Conservation (phyloP, 1,140 invertebrate species). For the Eurosta solidaginis region DNA sequence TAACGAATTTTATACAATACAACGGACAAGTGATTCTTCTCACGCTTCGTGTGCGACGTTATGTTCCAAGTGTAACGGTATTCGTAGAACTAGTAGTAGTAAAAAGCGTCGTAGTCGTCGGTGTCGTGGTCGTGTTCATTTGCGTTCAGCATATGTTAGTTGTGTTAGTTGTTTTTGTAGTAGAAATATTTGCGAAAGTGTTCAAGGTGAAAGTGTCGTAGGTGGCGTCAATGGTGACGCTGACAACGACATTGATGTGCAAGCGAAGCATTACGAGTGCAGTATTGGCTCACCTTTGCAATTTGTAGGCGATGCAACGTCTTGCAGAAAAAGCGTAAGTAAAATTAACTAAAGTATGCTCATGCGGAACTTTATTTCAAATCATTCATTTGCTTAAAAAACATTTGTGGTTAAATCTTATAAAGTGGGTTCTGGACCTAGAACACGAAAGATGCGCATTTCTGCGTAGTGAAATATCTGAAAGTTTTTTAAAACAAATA, state of each 20-base stretch:
- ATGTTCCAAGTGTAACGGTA: not conserved
- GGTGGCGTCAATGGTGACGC: slow-evolving; percentile 41
- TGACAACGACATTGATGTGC: slow-evolving; percentile 26
- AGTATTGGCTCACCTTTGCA: slow-evolving; percentile 47
- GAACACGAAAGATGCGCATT: not conserved
- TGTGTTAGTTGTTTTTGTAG: not conserved
- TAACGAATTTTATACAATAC: slow-evolving; percentile 34
- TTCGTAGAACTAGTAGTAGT: not conserved
- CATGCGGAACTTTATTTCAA: not conserved
- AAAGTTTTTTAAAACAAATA: too few species aligned
- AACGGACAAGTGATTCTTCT: slow-evolving; percentile 1
- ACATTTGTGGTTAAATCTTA: not conserved
- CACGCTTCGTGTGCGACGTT: not conserved
- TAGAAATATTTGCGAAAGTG: not conserved
- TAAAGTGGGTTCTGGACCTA: not conserved
- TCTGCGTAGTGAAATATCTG: not conserved
- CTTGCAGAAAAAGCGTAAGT: slow-evolving; percentile 58
- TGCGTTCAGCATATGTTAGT: not conserved
- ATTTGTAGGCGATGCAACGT: slow-evolving; percentile 60
- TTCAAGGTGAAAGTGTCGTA: not conserved
- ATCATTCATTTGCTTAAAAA: not conserved
- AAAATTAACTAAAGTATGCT: not conserved
- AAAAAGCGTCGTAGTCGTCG: not conserved
- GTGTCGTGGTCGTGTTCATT: not conserved
- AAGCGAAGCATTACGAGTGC: slow-evolving; percentile 28